Percentiles rank a stretch among this genome's conserved stretches.
These are phyloP conservation scores for Castor canadensis DNA, from an alignment of 2,113 vertebrate species.

Conservation along the genomic window DNA sequence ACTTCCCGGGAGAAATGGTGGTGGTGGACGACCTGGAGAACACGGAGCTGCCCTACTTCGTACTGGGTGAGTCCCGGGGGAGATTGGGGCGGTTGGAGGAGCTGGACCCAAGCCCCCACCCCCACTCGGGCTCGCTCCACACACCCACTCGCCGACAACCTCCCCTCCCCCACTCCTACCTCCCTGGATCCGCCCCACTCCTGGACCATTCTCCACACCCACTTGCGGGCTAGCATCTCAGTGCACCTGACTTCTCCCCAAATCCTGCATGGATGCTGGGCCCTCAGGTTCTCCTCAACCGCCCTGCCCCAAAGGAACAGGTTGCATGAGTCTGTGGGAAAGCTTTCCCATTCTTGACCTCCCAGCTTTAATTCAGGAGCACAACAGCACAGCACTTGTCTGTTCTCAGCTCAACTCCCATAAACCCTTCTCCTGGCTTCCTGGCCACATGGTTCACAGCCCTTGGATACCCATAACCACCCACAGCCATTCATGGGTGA, in stretches of 20 bases:
- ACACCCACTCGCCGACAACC: background rate
- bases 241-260: conserved; percentile 9
- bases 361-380: background rate
- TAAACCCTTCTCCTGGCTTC: background rate
- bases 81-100: conserved; percentile 20
- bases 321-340: conserved; percentile 26
- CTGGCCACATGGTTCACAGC: background rate
- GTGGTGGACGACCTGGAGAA: conserved; percentile 99
- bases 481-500: background rate
- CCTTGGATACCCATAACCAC: background rate
- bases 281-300: background rate
- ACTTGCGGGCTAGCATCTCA: background rate
- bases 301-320: conserved; percentile 41
- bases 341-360: background rate
- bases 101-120: background rate
- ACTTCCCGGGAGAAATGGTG: conserved; percentile 97
- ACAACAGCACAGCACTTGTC: background rate
- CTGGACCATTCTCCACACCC: conserved; percentile 5
- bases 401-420: background rate
- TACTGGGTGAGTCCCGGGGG: conserved; percentile 88
- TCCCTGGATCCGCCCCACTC: conserved; percentile 55
- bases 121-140: background rate
- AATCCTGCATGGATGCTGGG: background rate
- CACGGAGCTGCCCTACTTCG: conserved; percentile 98
- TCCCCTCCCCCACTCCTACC: conserved; percentile 47